These are phyloP conservation scores for Lysandra coridon DNA, from an alignment of 2,888 invertebrate genomes.

Conservation along the genomic window DNA sequence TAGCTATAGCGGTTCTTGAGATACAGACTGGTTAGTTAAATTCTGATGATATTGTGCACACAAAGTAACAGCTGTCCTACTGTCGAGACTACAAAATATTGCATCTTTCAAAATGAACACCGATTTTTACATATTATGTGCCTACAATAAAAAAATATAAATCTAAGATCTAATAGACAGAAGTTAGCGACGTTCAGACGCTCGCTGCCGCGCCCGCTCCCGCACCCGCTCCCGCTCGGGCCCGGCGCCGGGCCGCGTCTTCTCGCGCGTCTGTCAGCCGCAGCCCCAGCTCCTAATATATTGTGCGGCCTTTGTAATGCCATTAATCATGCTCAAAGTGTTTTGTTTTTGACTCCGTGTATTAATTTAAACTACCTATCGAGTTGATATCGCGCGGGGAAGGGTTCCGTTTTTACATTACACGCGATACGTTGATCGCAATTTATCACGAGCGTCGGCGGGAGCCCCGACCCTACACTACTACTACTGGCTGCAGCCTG, in stretches of 20 bases:
- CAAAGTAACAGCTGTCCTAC: too few species aligned
- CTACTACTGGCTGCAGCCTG: too few species aligned
- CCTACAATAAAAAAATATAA: too few species aligned
- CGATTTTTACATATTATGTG: too few species aligned
- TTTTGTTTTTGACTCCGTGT: slow-evolving; percentile 62
- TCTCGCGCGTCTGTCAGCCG: slow-evolving; percentile 65
- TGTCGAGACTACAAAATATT: too few species aligned
- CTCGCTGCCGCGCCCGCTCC: background rate
- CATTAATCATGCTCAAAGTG: slow-evolving; percentile 66
- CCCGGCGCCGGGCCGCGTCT: slow-evolving; percentile 47
- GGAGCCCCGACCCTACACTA: too few species aligned
- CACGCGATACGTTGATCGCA: background rate
- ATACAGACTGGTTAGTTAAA: too few species aligned
- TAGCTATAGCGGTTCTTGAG: too few species aligned
- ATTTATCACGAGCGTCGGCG: background rate
- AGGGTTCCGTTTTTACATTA: slow-evolving; percentile 15
- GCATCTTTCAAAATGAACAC: too few species aligned
- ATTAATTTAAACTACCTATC: slow-evolving; percentile 56
- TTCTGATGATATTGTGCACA: too few species aligned
- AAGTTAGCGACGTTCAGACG: background rate
- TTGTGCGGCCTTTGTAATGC: slow-evolving; percentile 67
- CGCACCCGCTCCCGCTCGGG: slow-evolving; percentile 39
- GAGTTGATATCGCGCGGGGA: slow-evolving; percentile 19
- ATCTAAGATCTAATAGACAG: too few species aligned
- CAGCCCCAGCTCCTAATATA: slow-evolving; percentile 61